These are phyloP conservation scores for Phasia obesa DNA, from an alignment of 2,888 invertebrate genomes.

Conservation along the genomic window DNA sequence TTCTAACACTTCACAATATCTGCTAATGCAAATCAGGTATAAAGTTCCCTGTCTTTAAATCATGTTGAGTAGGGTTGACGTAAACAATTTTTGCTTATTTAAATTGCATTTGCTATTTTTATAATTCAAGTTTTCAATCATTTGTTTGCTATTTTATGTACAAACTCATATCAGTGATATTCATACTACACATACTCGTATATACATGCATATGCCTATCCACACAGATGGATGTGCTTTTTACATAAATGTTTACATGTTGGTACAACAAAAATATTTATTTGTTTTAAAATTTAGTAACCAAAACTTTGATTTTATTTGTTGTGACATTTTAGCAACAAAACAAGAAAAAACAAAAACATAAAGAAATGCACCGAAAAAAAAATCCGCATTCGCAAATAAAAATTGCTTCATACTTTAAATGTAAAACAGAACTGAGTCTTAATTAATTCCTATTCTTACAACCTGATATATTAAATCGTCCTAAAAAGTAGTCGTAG, in stretches of 20 bases:
- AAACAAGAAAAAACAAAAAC: too few relatives aligned
- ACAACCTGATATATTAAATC: too few relatives aligned
- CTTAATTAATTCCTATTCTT: too few relatives aligned
- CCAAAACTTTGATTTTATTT: conserved; percentile 51
- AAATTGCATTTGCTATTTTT: conserved; percentile 14
- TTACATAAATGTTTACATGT: not conserved
- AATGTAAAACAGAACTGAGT: too few relatives aligned
- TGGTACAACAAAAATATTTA: not conserved
- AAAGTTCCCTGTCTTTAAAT: not conserved
- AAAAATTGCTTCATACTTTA: too few relatives aligned
- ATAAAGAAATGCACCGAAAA: conserved; percentile 18
- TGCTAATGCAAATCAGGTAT: too few relatives aligned
- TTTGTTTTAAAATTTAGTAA: conserved; percentile 50
- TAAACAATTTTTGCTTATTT: not conserved
- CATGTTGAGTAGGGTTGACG: not conserved
- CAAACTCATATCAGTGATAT: not conserved
- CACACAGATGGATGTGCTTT: not conserved
- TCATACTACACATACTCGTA: not conserved
- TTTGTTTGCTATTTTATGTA: not conserved
- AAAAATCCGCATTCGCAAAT: too few relatives aligned
- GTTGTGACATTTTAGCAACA: conserved; percentile 49
- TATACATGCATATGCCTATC: too few relatives aligned
- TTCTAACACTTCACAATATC: too few relatives aligned
- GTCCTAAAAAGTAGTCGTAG: too few relatives aligned
- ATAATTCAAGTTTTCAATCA: conserved; percentile 4